Conservation (phyloP, 2,797 vertebrate genomes). For the Kryptolebias ocellatus region DNA sequence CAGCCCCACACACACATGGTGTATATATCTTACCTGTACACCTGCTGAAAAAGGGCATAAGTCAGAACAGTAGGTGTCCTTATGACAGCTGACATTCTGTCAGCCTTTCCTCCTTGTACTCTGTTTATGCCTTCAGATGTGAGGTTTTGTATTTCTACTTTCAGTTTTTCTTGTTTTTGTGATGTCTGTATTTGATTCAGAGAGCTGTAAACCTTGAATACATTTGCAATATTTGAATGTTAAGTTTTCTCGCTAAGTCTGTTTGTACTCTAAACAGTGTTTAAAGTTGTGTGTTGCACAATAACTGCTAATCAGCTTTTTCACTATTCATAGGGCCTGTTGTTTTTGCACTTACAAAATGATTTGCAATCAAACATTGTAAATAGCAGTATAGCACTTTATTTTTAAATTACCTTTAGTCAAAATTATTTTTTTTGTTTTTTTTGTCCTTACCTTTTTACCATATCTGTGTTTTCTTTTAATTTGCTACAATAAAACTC, state of each 20-base stretch:
- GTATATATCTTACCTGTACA: slow-evolving; percentile 10
- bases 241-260: neutral
- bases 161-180: neutral
- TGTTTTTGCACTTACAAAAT: no score
- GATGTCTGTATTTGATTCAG: slow-evolving; percentile 7
- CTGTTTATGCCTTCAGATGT: slow-evolving; percentile 16
- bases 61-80: slow-evolving; percentile 35
- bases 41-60: slow-evolving; percentile 4
- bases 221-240: neutral
- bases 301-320: neutral
- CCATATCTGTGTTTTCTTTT: neutral
- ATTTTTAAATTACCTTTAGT: no score
- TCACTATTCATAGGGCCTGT: no score
- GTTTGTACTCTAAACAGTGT: neutral
- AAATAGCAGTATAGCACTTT: no score
- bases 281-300: no score
- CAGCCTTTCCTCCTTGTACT: slow-evolving; percentile 19
- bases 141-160: slow-evolving; percentile 24
- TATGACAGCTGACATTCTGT: slow-evolving; percentile 45
- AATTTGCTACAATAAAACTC: neutral
- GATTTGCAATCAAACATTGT: no score
- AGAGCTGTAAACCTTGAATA: neutral
- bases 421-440: neutral
- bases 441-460: neutral
- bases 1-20: neutral